These are phyloP conservation scores for Drepana arcuata DNA, from an alignment of 1,140 invertebrate species.

Conservation along the genomic window DNA sequence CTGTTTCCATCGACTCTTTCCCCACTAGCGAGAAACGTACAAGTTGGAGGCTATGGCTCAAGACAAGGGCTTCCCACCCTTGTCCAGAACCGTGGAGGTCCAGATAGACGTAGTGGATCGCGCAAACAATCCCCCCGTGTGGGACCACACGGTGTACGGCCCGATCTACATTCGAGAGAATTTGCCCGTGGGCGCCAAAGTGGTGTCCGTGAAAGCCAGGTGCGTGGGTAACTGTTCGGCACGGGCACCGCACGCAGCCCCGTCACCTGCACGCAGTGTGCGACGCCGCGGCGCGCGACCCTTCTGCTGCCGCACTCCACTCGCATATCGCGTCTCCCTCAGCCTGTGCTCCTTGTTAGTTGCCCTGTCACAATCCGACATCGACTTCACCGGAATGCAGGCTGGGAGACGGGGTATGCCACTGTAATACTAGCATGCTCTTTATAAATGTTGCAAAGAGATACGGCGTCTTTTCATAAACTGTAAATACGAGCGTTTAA, in stretches of 20 bases:
- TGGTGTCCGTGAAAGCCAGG: slow-evolving; percentile 98
- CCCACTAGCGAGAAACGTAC: slow-evolving; percentile 93
- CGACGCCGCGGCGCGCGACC: slow-evolving; percentile 32
- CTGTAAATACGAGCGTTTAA: too few relatives aligned
- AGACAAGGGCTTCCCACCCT: slow-evolving; percentile 94
- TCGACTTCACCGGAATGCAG: too few relatives aligned
- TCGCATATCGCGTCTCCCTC: too few relatives aligned
- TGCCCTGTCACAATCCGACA: too few relatives aligned
- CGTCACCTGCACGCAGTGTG: slow-evolving; percentile 66
- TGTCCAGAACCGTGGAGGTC: slow-evolving; percentile 95
- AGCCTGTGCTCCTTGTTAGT: too few relatives aligned
- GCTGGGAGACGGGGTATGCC: too few relatives aligned
- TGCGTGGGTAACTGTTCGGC: slow-evolving; percentile 74
- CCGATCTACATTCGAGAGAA: slow-evolving; percentile 98
- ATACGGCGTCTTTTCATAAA: too few relatives aligned
- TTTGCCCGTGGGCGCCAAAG: slow-evolving; percentile 95
- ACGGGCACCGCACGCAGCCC: slow-evolving; percentile 75
- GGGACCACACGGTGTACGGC: slow-evolving; percentile 95
- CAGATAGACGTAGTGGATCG: slow-evolving; percentile 98
- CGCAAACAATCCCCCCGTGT: slow-evolving; percentile 96
- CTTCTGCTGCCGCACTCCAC: background rate
- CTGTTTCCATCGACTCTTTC: slow-evolving; percentile 76
- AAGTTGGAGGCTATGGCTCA: slow-evolving; percentile 96
- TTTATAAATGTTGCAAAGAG: too few relatives aligned
- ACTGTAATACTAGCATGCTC: too few relatives aligned